Evolutionary conservation across 2,888 invertebrate genomes (phyloP), one percentile per base, ranked within the genome.

Genomic region (Lasioglossum malachurum): DNA sequence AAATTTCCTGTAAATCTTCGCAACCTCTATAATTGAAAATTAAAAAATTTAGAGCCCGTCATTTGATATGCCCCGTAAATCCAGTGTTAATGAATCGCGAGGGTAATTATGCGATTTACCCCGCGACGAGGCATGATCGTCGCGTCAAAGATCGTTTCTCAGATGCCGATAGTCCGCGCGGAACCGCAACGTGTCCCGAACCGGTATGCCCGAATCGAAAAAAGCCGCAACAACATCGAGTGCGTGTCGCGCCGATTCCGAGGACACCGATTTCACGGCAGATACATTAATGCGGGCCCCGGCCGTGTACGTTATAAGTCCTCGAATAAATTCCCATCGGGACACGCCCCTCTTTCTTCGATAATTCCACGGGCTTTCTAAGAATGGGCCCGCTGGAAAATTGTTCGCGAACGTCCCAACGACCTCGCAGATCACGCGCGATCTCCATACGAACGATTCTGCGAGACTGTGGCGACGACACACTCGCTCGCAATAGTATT

Each of bases 281-380:
- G 94, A 94, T 94, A 94, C 94, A 94, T 94, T 94, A 94, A 94
- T 94, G 94, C 93, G 76, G 87, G 74, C 82, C 80, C 85, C 78
- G 74, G 83, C 79, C 90, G 82, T 89, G 90, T 88, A 89, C 87
- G 83, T 84, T 90, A 89, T 87, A 86, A 87, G 86, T 83, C 84
- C 83, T 90, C 90, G 91, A 91, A 91, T 91, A 91, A 91, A 91
- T 91, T 91, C 87, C 81, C 91, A 82, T 75, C 81, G 79, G 44
- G 83, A 72, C 80, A 80, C 83, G 73, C 84, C 77, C 23, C 82
- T 49, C 74, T 82, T 53, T 73, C 76, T 67, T 82, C 84, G 86
- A 91, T 91, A 88, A 91, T 89, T 91, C 82, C 91, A 82, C 73
- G 74, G 78, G 76, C 82, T 75, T 35, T 78, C 84, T 60, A 60